phyloP scores from a whole-genome alignment of 2,113 vertebrate genomes.

The Onychorhynchus coronatus region DNA sequence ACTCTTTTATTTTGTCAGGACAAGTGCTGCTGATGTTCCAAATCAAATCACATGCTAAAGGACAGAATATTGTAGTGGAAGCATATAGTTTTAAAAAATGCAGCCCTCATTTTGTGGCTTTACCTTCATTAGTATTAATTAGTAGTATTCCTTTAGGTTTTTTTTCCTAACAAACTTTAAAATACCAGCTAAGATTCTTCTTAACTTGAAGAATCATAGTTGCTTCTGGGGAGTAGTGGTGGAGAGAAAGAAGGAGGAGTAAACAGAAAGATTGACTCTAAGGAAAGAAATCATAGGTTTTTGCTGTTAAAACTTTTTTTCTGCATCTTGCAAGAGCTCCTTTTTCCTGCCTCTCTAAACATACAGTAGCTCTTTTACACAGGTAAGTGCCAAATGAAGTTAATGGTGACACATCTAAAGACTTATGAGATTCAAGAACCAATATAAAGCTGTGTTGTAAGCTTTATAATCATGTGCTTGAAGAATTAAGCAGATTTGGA shows the following conservation, averaged over 20 bases:
- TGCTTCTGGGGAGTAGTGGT: background rate
- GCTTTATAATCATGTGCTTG: background rate
- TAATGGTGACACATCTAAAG: background rate
- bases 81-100: background rate
- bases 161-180: background rate
- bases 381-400: background rate
- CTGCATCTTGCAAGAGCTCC: background rate
- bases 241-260: background rate
- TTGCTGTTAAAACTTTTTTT: background rate
- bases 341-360: background rate
- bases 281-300: background rate
- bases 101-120: background rate
- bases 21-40: background rate
- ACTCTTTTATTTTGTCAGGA: background rate
- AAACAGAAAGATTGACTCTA: background rate
- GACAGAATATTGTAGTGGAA: background rate
- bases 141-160: background rate
- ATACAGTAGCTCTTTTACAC: background rate
- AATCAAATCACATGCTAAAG: background rate
- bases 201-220: background rate
- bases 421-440: background rate
- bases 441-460: background rate
- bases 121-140: background rate
- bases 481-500: constrained; percentile 28
- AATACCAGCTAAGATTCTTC: background rate